Conservation (phyloP, 2,113 vertebrate species). For the Notechis scutatus region DNA sequence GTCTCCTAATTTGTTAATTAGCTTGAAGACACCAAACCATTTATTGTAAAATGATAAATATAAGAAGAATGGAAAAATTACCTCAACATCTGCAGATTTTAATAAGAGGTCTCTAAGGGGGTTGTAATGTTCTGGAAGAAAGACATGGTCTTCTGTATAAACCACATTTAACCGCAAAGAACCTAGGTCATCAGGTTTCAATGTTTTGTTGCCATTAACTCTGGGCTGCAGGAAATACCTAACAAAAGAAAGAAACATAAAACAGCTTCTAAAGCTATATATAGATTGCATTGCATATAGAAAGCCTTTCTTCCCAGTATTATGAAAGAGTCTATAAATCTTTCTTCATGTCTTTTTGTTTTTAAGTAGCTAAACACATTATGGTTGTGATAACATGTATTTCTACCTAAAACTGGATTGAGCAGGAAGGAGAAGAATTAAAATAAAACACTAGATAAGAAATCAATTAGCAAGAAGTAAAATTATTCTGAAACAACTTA, state of each 20-base stretch:
- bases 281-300: neutral
- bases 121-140: conserved; percentile 89
- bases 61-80: conserved; percentile 52
- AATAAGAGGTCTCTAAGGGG: conserved; percentile 87
- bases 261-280: neutral
- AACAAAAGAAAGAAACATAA: conserved; percentile 23
- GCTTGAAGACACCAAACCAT: neutral
- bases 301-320: neutral
- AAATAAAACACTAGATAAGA: neutral
- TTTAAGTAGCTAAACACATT: neutral
- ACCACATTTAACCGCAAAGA: conserved; percentile 94
- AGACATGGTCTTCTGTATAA: conserved; percentile 98
- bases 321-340: neutral
- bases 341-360: neutral
- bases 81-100: conserved; percentile 86
- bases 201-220: conserved; percentile 86
- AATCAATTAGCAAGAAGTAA: conserved; percentile 17
- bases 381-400: neutral
- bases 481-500: conserved; percentile 21
- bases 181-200: conserved; percentile 93
- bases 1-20: neutral
- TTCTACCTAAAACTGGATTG: neutral
- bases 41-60: conserved; percentile 18
- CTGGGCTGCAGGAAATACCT: conserved; percentile 98
- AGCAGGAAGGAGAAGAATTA: neutral